Percentiles rank a stretch among this genome's conserved stretches.
Evolutionary conservation across 2,113 vertebrate genomes (phyloP).

Genomic region (Catharus fuscescens): DNA sequence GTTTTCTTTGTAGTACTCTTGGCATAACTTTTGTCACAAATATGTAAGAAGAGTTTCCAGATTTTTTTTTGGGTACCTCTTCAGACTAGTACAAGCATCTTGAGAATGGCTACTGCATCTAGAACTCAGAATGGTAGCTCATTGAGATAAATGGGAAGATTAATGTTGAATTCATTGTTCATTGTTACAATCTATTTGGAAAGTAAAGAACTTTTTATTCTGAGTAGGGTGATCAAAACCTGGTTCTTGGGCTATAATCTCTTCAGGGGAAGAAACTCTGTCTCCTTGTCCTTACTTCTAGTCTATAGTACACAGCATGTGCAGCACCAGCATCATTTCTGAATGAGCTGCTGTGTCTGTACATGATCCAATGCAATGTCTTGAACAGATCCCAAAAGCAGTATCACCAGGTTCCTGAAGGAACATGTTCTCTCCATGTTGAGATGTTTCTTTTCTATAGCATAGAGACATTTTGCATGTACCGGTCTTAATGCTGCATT

Average conservation of each 20-base stretch:
- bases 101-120: background rate
- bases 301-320: accelerated
- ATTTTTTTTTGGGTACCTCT: background rate
- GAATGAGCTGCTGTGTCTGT: background rate
- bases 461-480: background rate
- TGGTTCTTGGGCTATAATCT: background rate
- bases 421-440: background rate
- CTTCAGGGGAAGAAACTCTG: background rate
- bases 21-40: background rate
- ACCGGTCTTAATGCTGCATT: background rate
- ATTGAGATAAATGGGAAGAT: background rate
- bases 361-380: background rate
- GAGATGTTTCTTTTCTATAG: background rate
- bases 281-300: background rate
- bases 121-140: background rate
- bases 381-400: background rate
- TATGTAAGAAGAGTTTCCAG: background rate
- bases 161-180: background rate
- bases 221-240: background rate
- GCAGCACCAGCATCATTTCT: background rate
- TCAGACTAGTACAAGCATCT: background rate
- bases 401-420: background rate
- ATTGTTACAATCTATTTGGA: background rate
- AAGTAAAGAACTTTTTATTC: background rate
- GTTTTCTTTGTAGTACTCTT: background rate